Base-by-base conservation (phyloP, 1,140 invertebrate genomes). In the Drosophila bocki region DNA sequence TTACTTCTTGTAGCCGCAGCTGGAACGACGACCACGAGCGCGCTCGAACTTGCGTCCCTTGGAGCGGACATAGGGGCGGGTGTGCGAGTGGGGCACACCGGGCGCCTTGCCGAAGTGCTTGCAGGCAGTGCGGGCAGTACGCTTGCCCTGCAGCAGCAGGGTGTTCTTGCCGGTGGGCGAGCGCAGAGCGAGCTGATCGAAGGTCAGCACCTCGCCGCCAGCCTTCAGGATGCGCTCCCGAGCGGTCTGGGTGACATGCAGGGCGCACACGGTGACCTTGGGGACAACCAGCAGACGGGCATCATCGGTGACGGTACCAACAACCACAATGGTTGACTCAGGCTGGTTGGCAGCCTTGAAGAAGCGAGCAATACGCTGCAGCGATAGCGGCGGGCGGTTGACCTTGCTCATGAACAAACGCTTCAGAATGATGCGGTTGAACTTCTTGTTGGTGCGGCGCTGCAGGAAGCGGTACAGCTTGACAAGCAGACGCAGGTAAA, bases 1-100 rank as follows among this genome's bases (percentile, higher is more conserved):
- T 97, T 98, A 99, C 94, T 97, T 97, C 94, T 99, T 99, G 96
- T 99, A 99, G 92, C 98, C 98, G 94, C 98, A 97, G 94, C 97
- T 98, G 75, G 96, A 96, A 94, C 98, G 97, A 93, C 98, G 96
- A 93, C 98, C 98, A 94, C 98, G 95, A 84, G 99, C 98, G 82
- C 97, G 96, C 93, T 99, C 99, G 93, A 98, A 99, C 93, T 99
- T 99, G 75, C 99, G 96, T 93, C 99, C 99, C 95, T 99, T 99
- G 39, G 98, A 97, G 62, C 97, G 95, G 33, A 99, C 97, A 91
- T 97, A 97, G 44, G 98, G 98, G 94, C 99, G 99, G 13, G 98
- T 97, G 93, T 99, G 97, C 53, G 97, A 98, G 92, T 98, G 97
- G 63, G 99, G 99, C 45, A 99, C 98, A 94, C 99, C 99, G 79